These are phyloP conservation scores for Erebia palarica DNA, from an alignment of 2,888 invertebrate genomes.

Conservation along the genomic window DNA sequence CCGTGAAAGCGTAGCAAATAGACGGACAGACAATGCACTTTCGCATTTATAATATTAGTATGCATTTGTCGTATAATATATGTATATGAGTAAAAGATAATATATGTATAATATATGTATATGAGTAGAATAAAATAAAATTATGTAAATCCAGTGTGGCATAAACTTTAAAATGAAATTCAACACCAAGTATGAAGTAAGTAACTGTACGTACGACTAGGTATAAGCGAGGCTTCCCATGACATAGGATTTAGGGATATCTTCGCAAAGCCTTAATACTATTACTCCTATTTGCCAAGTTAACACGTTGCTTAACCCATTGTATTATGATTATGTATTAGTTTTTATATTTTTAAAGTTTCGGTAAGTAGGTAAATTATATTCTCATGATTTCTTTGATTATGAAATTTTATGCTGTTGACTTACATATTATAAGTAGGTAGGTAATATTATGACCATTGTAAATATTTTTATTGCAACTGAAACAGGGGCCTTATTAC, in stretches of 20 bases:
- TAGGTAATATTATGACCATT: too few species aligned
- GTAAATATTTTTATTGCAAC: too few species aligned
- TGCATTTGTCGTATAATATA: too few species aligned
- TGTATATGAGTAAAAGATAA: background rate
- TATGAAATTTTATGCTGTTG: background rate
- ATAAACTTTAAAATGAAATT: conserved; percentile 22
- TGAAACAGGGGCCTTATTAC: too few species aligned
- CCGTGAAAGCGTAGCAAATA: too few species aligned
- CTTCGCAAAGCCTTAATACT: conserved; percentile 31
- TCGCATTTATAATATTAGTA: too few species aligned
- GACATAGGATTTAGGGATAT: conserved; percentile 32
- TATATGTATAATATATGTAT: too few species aligned
- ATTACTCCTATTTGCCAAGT: conserved; percentile 20
- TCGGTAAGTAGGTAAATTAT: conserved; percentile 6
- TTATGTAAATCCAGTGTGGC: conserved; percentile 11
- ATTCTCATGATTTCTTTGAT: background rate
- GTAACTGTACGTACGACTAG: conserved; percentile 21
- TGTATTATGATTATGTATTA: background rate
- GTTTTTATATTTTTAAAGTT: background rate
- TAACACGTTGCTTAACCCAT: background rate
- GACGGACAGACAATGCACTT: too few species aligned
- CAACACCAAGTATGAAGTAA: conserved; percentile 27
- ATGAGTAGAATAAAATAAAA: background rate
- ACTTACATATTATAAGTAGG: background rate
- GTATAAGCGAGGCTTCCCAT: conserved; percentile 31